These are phyloP conservation scores for Nysson spinosus DNA, from an alignment of 2,888 invertebrate genomes.

Conservation along the genomic window DNA sequence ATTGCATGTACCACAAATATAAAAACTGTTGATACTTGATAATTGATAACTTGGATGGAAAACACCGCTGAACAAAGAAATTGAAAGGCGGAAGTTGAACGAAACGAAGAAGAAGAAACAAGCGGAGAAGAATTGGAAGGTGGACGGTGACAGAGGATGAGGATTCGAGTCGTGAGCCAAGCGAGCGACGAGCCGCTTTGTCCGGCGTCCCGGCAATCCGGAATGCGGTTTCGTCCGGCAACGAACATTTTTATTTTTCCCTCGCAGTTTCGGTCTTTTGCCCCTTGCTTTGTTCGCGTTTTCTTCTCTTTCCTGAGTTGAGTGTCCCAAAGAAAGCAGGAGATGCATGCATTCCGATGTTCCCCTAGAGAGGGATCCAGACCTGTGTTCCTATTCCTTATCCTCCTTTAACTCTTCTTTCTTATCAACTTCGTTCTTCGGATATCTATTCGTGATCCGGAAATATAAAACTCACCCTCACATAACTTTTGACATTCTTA, in stretches of 20 bases:
- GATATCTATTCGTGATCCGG: slow-evolving; percentile 24
- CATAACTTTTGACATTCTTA: slow-evolving; percentile 21
- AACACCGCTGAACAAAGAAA: slow-evolving; percentile 1
- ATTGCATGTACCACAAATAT: neutral
- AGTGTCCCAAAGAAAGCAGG: slow-evolving; percentile 56
- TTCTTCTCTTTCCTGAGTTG: slow-evolving; percentile 52
- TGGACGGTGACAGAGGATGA: slow-evolving; percentile 29
- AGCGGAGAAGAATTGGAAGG: slow-evolving; percentile 24
- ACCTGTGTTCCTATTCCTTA: slow-evolving; percentile 24
- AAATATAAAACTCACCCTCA: slow-evolving; percentile 13
- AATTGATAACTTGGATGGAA: slow-evolving; percentile 7
- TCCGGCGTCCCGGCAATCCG: slow-evolving; percentile 62
- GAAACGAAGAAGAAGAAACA: slow-evolving; percentile 14
- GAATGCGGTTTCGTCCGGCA: slow-evolving; percentile 64
- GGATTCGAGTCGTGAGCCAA: slow-evolving; percentile 49
- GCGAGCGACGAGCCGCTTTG: slow-evolving; percentile 55
- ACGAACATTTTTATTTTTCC: slow-evolving; percentile 62
- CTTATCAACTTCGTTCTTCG: slow-evolving; percentile 31
- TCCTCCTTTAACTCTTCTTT: slow-evolving; percentile 5
- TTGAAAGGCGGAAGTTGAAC: slow-evolving; percentile 7
- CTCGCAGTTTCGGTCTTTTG: slow-evolving; percentile 51
- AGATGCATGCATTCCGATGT: slow-evolving; percentile 66
- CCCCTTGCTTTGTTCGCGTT: slow-evolving; percentile 56
- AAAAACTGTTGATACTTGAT: neutral
- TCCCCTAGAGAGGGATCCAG: slow-evolving; percentile 42